Evolutionary conservation across 2,113 vertebrate species (phyloP).

Genomic region (Axis porcinus): DNA sequence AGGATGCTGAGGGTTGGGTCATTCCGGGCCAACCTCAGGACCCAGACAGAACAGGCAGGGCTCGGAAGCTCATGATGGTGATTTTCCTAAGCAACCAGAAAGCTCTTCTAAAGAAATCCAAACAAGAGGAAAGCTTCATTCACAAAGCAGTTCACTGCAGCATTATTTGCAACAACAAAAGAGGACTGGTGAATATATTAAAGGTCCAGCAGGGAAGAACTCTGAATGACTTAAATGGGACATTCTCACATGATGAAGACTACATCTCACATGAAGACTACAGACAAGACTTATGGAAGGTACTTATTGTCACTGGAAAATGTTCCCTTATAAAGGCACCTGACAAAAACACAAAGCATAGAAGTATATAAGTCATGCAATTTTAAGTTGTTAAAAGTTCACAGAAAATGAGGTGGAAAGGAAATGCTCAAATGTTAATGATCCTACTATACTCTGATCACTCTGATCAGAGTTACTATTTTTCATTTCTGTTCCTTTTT

Average conservation of each 20-base stretch:
- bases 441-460: background rate
- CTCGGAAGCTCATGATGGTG: background rate
- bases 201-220: background rate
- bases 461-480: background rate
- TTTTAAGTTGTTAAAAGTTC: background rate
- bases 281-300: background rate
- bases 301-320: background rate
- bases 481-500: background rate
- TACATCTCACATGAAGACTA: background rate
- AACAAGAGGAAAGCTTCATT: background rate
- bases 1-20: background rate
- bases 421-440: background rate
- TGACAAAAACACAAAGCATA: background rate
- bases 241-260: background rate
- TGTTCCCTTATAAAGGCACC: background rate
- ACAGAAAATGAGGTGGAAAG: background rate
- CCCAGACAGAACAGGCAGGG: background rate
- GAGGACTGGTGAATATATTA: background rate
- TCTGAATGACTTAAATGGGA: background rate
- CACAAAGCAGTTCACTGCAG: background rate
- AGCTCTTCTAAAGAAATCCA: background rate
- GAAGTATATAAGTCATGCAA: background rate
- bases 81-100: background rate
- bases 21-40: background rate
- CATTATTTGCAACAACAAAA: background rate